phyloP scores from a whole-genome alignment of 2,888 invertebrate genomes.

The Trichopoda pennipes region DNA sequence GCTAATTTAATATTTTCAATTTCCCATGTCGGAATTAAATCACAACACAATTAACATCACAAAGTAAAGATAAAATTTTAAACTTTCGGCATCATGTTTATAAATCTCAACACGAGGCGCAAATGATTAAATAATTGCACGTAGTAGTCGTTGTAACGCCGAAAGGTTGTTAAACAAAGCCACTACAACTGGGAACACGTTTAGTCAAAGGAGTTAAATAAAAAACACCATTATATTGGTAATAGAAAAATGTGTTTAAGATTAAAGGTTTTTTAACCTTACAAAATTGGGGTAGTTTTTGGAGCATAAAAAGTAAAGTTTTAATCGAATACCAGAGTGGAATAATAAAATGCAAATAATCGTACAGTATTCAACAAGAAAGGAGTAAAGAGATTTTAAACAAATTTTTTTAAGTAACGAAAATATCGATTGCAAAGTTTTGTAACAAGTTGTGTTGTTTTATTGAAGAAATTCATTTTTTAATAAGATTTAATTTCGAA shows the following conservation, averaged over 20 bases:
- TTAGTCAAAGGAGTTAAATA: neutral
- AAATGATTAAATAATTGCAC: conserved; percentile 34
- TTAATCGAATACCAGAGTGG: conserved; percentile 13
- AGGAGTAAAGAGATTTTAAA: neutral
- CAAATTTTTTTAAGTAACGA: neutral
- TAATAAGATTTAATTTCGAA: too few relatives aligned
- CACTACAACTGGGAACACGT: neutral
- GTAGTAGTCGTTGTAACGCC: neutral
- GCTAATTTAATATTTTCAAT: neutral
- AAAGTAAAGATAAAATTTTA: conserved; percentile 27
- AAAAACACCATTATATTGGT: neutral
- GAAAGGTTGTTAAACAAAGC: neutral
- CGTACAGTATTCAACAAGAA: too few relatives aligned
- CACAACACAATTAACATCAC: conserved; percentile 43
- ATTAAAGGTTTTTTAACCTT: neutral
- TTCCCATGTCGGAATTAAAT: neutral
- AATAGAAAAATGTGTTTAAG: neutral
- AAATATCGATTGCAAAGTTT: neutral
- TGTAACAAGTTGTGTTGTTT: neutral
- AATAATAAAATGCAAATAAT: conserved; percentile 6
- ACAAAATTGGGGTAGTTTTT: neutral
- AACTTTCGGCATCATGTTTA: conserved; percentile 33
- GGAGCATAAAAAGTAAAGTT: conserved; percentile 10
- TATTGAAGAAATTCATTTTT: neutral
- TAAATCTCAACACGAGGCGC: conserved; percentile 30